phyloP scores from a whole-genome alignment of 2,888 invertebrate genomes.

The Netelia virgata region DNA sequence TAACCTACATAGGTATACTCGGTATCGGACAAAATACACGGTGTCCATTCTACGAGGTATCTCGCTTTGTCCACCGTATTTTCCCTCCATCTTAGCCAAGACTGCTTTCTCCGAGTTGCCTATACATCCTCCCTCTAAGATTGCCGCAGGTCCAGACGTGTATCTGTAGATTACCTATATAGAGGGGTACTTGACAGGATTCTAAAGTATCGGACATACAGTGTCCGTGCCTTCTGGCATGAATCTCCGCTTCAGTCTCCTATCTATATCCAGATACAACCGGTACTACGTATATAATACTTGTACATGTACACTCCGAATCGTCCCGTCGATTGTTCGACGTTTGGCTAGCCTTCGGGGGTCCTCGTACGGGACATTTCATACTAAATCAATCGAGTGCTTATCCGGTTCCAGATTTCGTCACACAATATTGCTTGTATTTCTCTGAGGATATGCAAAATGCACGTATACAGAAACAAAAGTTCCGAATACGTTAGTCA shows the following conservation, averaged over 20 bases:
- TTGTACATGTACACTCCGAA: slow-evolving; percentile 21
- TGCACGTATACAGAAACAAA: no score
- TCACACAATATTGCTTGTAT: slow-evolving; percentile 1
- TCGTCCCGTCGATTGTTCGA: slow-evolving; percentile 46
- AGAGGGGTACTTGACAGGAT: slow-evolving; percentile 29
- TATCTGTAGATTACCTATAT: slow-evolving; percentile 44
- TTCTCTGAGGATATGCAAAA: no score
- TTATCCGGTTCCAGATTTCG: slow-evolving; percentile 1
- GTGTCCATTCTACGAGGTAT: slow-evolving; percentile 25
- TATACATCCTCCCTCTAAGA: slow-evolving; percentile 29
- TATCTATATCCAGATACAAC: slow-evolving; percentile 51
- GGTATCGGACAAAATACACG: slow-evolving; percentile 31
- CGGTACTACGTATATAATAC: slow-evolving; percentile 3
- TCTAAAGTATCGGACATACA: slow-evolving; percentile 48
- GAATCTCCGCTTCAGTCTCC: slow-evolving; percentile 34
- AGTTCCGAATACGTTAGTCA: no score
- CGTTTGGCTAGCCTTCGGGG: slow-evolving; percentile 33
- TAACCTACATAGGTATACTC: slow-evolving; percentile 45
- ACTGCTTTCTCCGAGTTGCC: slow-evolving; percentile 8
- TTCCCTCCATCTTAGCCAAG: slow-evolving; percentile 4
- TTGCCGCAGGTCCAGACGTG: slow-evolving; percentile 26
- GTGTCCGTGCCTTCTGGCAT: slow-evolving; percentile 53
- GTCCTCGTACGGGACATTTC: not conserved
- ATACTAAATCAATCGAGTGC: slow-evolving; percentile 3
- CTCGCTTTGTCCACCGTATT: slow-evolving; percentile 21